Conservation (phyloP, 2,888 invertebrate genomes). For the Desoria tigrina region DNA sequence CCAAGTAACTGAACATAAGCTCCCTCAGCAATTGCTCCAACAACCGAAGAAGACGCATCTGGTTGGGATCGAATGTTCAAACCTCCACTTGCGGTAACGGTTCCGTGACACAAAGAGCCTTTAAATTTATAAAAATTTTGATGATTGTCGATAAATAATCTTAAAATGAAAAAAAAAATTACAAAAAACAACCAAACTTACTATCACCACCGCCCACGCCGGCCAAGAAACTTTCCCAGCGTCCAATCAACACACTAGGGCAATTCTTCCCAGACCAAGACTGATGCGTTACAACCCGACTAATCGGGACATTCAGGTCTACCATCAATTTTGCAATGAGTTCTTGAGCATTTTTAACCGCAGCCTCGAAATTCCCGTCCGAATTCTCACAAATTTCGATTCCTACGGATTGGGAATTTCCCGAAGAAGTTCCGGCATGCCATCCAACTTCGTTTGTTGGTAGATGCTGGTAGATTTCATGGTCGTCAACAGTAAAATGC, state of each 20-base stretch:
- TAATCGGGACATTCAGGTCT: slow-evolving; percentile 22
- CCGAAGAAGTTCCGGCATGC: slow-evolving; percentile 29
- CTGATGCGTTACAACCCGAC: slow-evolving; percentile 26
- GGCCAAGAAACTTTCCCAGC: no score
- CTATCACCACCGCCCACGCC: no score
- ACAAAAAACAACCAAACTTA: no score
- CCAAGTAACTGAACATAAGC: slow-evolving; percentile 8
- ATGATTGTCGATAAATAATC: no score
- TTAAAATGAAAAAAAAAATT: no score
- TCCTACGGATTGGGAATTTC: slow-evolving; percentile 30
- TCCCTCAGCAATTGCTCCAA: slow-evolving; percentile 28
- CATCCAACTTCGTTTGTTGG: slow-evolving; percentile 29
- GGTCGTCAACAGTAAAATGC: slow-evolving; percentile 32
- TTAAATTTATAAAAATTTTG: no score
- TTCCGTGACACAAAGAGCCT: slow-evolving; percentile 29
- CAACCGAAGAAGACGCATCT: slow-evolving; percentile 14
- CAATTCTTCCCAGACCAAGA: no score
- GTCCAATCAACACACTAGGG: no score
- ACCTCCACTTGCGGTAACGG: slow-evolving; percentile 30
- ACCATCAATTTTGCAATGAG: slow-evolving; percentile 26
- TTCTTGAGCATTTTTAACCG: slow-evolving; percentile 25
- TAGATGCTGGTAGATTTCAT: slow-evolving; percentile 31
- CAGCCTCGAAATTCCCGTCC: slow-evolving; percentile 22
- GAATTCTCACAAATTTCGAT: slow-evolving; percentile 36
- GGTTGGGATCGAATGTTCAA: slow-evolving; percentile 28